Percentiles rank a stretch among this genome's conserved stretches.
phyloP scores from a whole-genome alignment of 2,888 invertebrate species.

The Tachina fera region DNA sequence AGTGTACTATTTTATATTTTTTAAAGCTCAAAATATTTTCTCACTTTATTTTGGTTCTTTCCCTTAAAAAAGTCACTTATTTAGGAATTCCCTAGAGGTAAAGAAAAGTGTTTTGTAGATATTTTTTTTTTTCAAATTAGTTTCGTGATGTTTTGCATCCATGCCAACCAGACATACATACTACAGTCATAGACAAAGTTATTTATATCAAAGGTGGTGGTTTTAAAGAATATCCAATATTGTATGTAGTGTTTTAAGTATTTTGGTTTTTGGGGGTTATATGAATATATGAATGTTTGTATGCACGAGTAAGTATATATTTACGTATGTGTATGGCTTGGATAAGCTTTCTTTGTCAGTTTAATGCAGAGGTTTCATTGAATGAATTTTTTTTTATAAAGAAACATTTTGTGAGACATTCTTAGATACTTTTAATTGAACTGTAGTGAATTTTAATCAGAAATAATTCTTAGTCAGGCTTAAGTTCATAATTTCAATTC shows the following conservation, averaged over 20 bases:
- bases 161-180: background rate
- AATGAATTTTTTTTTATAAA: background rate
- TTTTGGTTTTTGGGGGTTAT: background rate
- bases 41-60: background rate
- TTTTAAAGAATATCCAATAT: background rate
- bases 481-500: no score
- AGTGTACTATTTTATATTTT: background rate
- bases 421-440: no score
- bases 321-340: constrained; percentile 41
- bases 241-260: background rate
- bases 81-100: constrained; percentile 54
- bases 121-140: constrained; percentile 37
- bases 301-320: background rate
- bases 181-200: background rate
- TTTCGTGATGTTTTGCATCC: constrained; percentile 57
- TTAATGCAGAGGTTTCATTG: background rate
- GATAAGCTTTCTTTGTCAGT: constrained; percentile 19
- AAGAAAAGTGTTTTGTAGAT: constrained; percentile 36
- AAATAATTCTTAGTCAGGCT: no score
- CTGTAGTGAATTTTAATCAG: no score
- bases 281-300: no score
- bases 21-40: background rate
- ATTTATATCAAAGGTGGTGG: background rate
- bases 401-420: background rate
- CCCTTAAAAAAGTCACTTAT: constrained; percentile 30